A percentile compares a stretch with the other conserved stretches of the same genome.
phyloP scores from a whole-genome alignment of 2,113 vertebrate genomes.

The Heteronetta atricapilla region DNA sequence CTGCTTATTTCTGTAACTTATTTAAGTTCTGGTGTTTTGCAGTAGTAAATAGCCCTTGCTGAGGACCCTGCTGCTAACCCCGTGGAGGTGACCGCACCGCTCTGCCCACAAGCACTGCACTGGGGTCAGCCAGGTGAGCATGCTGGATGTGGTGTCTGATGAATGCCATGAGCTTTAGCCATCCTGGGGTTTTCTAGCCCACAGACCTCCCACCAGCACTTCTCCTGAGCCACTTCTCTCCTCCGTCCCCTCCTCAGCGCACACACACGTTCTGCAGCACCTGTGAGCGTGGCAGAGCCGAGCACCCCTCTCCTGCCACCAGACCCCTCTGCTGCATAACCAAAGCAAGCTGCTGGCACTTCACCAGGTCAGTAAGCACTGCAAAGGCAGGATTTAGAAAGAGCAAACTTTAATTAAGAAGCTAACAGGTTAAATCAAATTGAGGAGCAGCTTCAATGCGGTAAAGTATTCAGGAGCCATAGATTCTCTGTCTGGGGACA shows the following conservation, averaged over 20 bases:
- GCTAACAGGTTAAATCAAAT: neutral
- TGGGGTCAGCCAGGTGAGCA: neutral
- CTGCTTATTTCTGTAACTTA: neutral
- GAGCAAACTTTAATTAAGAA: neutral
- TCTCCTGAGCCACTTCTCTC: neutral
- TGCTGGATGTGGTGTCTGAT: neutral
- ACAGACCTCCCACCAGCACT: neutral
- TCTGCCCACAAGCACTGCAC: fast-evolving
- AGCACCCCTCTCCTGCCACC: neutral
- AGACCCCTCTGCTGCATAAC: neutral
- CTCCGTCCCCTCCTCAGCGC: neutral
- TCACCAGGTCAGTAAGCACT: neutral
- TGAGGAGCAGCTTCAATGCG: neutral
- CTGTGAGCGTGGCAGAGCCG: too few relatives aligned
- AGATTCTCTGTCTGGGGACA: neutral
- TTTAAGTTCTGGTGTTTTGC: neutral
- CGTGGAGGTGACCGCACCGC: neutral
- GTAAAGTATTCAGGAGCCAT: neutral
- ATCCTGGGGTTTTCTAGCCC: neutral
- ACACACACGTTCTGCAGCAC: neutral
- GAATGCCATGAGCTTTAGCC: neutral
- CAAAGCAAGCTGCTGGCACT: neutral
- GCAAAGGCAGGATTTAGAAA: neutral
- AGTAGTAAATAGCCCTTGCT: neutral
- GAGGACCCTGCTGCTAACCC: neutral